A percentile compares a stretch with the other conserved stretches of the same genome.
Conservation (phyloP, 2,113 vertebrate genomes). For the Labrus mixtus region DNA sequence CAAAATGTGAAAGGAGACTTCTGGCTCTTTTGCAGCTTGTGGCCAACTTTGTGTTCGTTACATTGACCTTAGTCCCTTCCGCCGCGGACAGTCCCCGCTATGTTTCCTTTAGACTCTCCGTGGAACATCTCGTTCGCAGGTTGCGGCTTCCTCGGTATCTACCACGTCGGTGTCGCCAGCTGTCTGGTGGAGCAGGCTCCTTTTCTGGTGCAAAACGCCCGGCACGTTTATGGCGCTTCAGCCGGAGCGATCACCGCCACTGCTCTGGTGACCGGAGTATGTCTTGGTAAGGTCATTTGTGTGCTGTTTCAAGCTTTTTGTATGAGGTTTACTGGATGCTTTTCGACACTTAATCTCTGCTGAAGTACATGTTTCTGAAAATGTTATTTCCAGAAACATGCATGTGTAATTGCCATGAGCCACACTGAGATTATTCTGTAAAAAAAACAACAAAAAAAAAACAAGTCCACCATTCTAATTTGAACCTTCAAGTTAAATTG, state of each 20-base stretch:
- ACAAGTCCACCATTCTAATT: too few relatives aligned
- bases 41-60: not conserved
- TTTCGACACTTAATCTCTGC: not conserved
- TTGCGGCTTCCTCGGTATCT: conserved; percentile 96
- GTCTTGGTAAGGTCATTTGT: conserved; percentile 85
- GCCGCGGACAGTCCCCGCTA: conserved; percentile 62
- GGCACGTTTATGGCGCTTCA: conserved; percentile 93
- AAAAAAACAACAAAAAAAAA: too few relatives aligned
- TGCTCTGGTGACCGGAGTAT: conserved; percentile 89
- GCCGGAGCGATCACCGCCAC: conserved; percentile 95
- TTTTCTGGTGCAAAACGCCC: conserved; percentile 92
- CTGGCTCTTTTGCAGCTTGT: not conserved
- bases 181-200: conserved; percentile 93
- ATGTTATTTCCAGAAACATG: too few relatives aligned
- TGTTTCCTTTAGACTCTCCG: conserved; percentile 90
- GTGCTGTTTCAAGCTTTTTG: too few relatives aligned
- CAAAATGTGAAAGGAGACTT: not conserved
- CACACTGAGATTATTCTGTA: too few relatives aligned
- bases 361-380: too few relatives aligned
- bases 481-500: too few relatives aligned
- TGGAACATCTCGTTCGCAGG: conserved; percentile 99
- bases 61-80: conserved; percentile 3
- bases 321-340: not conserved
- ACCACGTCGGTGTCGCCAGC: conserved; percentile 96
- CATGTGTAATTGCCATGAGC: too few relatives aligned